phyloP scores from a whole-genome alignment of 1,140 invertebrate genomes.

The Drosophila serrata region DNA sequence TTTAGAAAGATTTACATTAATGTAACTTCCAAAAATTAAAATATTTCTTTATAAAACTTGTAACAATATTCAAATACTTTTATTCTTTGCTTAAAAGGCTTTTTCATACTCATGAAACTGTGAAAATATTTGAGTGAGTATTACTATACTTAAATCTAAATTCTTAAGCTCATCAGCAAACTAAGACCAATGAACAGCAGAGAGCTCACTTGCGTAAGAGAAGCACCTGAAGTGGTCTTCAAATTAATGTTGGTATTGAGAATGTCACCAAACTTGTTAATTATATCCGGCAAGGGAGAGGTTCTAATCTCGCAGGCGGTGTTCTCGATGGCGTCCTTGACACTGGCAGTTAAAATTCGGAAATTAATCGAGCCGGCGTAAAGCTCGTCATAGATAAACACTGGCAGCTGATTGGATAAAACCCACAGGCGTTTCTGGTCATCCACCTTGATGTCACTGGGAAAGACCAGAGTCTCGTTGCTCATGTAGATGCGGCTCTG shows the following conservation, averaged over 20 bases:
- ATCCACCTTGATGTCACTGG: slow-evolving; percentile 92
- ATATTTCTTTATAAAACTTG: background rate
- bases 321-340: slow-evolving; percentile 89
- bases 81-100: background rate
- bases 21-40: background rate
- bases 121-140: background rate
- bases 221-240: slow-evolving; percentile 7
- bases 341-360: slow-evolving; percentile 89
- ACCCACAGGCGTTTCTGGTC: slow-evolving; percentile 90
- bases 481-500: slow-evolving; percentile 90
- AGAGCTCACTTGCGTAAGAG: slow-evolving; percentile 12
- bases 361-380: slow-evolving; percentile 90
- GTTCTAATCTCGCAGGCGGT: slow-evolving; percentile 88
- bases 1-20: background rate
- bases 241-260: slow-evolving; percentile 58
- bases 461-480: slow-evolving; percentile 90
- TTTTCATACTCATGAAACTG: background rate
- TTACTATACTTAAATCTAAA: slow-evolving; percentile 15
- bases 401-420: slow-evolving; percentile 89
- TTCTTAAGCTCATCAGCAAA: slow-evolving; percentile 28
- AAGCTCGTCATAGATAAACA: slow-evolving; percentile 89
- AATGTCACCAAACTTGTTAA: slow-evolving; percentile 86
- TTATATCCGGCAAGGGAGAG: slow-evolving; percentile 86
- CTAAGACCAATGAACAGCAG: slow-evolving; percentile 17
- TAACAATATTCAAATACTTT: background rate